These are phyloP conservation scores for Manacus vitellinus DNA, from an alignment of 2,113 vertebrate genomes.

Conservation along the genomic window DNA sequence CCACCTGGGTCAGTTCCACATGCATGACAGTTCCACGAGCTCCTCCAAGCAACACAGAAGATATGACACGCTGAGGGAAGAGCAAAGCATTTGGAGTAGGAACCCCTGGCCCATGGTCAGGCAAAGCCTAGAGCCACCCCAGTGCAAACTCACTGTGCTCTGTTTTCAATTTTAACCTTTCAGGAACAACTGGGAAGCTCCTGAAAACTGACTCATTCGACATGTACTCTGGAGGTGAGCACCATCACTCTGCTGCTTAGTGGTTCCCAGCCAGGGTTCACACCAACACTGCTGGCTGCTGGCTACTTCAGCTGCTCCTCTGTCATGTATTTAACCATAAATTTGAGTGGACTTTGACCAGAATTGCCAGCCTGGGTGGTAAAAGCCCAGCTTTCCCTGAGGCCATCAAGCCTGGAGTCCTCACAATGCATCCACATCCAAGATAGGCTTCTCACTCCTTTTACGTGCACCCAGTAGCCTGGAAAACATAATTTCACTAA, in stretches of 20 bases:
- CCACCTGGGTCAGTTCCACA: accelerated
- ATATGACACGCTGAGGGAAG: neutral
- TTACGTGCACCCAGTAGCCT: accelerated
- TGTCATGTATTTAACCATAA: neutral
- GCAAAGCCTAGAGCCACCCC: neutral
- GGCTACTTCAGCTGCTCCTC: neutral
- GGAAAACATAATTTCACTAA: neutral
- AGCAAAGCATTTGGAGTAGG: neutral
- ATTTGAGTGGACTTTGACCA: neutral
- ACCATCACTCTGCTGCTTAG: accelerated
- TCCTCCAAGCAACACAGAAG: neutral
- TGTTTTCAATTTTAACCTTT: neutral
- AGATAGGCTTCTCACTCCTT: neutral
- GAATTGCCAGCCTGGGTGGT: neutral
- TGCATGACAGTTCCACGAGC: neutral
- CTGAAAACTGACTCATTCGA: conserved; percentile 65
- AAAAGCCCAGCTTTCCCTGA: neutral
- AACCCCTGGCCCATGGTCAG: neutral
- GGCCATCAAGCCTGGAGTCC: neutral
- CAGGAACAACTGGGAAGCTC: conserved; percentile 75
- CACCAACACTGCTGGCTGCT: neutral
- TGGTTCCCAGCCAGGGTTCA: neutral
- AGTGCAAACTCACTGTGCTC: neutral
- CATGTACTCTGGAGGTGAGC: conserved; percentile 70
- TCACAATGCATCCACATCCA: neutral